Evolutionary conservation across 1,140 invertebrate genomes (phyloP).

Genomic region (Macrostomum lignano): DNA sequence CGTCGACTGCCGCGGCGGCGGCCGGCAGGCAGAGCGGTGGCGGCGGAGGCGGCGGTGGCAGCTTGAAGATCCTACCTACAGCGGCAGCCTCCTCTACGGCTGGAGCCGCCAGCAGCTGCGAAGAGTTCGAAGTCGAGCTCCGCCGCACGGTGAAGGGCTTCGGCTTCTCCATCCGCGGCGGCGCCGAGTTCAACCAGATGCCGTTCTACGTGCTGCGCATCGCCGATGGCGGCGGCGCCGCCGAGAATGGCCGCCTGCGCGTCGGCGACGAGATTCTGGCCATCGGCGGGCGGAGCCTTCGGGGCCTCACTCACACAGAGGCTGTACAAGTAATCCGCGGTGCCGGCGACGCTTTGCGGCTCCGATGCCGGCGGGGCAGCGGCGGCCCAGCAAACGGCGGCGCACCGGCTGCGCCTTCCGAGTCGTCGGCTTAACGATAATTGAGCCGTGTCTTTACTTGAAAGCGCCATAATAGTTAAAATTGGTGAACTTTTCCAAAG

Average conservation of each 20-base stretch:
- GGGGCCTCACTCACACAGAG: conserved; percentile 48
- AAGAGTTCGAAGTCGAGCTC: conserved; percentile 42
- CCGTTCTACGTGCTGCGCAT: conserved; percentile 50
- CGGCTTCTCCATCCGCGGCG: conserved; percentile 53
- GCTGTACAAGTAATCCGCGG: conserved; percentile 50
- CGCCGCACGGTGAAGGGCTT: conserved; percentile 44
- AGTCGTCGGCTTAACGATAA: too few species aligned
- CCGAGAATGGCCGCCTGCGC: conserved; percentile 38
- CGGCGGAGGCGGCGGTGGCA: too few species aligned
- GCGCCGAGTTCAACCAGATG: conserved; percentile 53
- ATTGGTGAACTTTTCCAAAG: too few species aligned
- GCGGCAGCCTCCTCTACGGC: too few species aligned
- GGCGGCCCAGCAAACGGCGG: too few species aligned
- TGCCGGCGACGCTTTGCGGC: conserved; percentile 35
- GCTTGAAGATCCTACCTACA: too few species aligned
- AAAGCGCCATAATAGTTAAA: too few species aligned
- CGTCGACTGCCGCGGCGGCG: too few species aligned
- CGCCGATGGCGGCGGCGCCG: conserved; percentile 49
- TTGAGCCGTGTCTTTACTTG: too few species aligned
- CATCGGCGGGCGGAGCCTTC: conserved; percentile 46
- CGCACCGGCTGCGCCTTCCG: too few species aligned
- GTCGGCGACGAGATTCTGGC: conserved; percentile 52
- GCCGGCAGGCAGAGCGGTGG: too few species aligned
- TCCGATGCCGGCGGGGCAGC: conserved; percentile 33
- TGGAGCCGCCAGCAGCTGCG: conserved; percentile 15